phyloP scores from a whole-genome alignment of 2,113 vertebrate genomes.

The Polypterus senegalus region DNA sequence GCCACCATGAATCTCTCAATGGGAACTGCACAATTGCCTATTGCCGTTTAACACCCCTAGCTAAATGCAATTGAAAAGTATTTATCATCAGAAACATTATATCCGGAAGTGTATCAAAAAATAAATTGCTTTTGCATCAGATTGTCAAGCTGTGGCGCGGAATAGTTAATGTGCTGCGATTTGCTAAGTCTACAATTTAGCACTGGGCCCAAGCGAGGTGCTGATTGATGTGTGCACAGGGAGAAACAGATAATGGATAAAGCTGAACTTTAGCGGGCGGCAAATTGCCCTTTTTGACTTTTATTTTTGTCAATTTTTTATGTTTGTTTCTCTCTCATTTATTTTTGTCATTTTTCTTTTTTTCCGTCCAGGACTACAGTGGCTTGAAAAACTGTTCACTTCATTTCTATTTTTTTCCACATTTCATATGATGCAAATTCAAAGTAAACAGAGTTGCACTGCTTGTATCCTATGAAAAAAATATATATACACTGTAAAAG shows the following conservation, averaged over 20 bases:
- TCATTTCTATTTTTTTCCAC: constrained; percentile 30
- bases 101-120: constrained; percentile 8
- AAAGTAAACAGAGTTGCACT: no score
- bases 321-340: constrained; percentile 4
- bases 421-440: no score
- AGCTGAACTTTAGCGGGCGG: not conserved
- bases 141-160: constrained; percentile 1
- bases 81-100: constrained; percentile 16
- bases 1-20: constrained; percentile 5
- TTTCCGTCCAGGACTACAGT: no score
- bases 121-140: constrained; percentile 16
- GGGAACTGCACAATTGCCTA: not conserved
- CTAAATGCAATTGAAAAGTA: constrained; percentile 5
- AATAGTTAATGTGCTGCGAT: constrained; percentile 8
- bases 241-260: not conserved
- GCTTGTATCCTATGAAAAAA: no score
- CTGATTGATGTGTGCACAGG: not conserved
- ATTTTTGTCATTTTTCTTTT: no score
- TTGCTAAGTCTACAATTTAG: constrained; percentile 2
- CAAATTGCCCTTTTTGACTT: constrained; percentile 4
- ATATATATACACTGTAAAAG: no score
- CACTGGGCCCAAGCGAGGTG: not conserved
- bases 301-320: constrained; percentile 5
- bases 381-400: constrained; percentile 20
- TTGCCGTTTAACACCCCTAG: constrained; percentile 16